Evolutionary conservation across 2,113 vertebrate species (phyloP).

Genomic region (Carassius gibelio): DNA sequence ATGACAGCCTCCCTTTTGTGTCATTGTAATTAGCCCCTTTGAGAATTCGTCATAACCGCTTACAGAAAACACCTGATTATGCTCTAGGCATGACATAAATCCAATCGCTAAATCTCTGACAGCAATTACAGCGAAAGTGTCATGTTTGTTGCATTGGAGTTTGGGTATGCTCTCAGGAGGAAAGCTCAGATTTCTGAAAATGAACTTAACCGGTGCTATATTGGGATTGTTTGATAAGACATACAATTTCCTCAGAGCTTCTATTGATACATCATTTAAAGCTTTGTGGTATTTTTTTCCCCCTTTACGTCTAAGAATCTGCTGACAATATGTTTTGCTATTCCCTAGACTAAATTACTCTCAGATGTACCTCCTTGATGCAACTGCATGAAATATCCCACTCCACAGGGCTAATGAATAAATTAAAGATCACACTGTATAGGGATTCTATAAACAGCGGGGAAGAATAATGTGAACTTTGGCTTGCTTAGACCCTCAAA

Average conservation of each 20-base stretch:
- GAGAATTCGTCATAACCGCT: constrained; percentile 65
- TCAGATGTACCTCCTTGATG: constrained; percentile 49
- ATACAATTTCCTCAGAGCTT: constrained; percentile 26
- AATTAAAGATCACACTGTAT: constrained; percentile 40
- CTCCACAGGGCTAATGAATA: constrained; percentile 47
- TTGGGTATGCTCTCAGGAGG: not conserved
- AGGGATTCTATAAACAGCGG: not conserved
- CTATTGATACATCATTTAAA: constrained; percentile 56
- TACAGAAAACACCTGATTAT: constrained; percentile 59
- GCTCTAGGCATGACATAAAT: constrained; percentile 59
- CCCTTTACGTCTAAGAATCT: not conserved
- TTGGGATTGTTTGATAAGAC: constrained; percentile 40
- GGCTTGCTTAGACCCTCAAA: not conserved
- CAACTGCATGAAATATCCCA: constrained; percentile 53
- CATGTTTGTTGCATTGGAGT: constrained; percentile 9
- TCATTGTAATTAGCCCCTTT: constrained; percentile 74
- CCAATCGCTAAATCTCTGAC: constrained; percentile 3
- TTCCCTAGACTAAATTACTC: constrained; percentile 54
- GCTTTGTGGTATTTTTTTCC: constrained; percentile 36
- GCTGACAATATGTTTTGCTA: constrained; percentile 44
- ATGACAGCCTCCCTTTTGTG: constrained; percentile 63
- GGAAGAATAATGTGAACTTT: not conserved
- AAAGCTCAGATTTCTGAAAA: constrained; percentile 27
- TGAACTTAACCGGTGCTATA: constrained; percentile 11
- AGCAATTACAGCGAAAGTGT: constrained; percentile 4